phyloP scores from a whole-genome alignment of 1,140 invertebrate species.

The Diabrotica virgifera region DNA sequence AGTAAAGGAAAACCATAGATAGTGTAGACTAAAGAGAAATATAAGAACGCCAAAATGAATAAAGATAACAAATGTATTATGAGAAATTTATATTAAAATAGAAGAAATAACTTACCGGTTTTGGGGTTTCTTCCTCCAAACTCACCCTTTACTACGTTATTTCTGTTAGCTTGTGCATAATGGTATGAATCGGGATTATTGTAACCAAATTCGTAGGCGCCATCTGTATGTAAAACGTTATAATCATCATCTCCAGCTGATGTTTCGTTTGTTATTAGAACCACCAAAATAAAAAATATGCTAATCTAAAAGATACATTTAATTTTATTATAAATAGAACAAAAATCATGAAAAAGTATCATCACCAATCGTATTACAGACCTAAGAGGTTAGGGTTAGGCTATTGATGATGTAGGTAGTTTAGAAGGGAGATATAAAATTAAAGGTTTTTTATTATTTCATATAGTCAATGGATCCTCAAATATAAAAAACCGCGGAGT shows the following conservation, averaged over 20 bases:
- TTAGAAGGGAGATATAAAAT: too few species aligned
- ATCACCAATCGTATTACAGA: too few species aligned
- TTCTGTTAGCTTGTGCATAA: constrained; percentile 56
- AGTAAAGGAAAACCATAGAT: background rate
- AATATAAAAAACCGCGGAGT: too few species aligned
- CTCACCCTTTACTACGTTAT: constrained; percentile 60
- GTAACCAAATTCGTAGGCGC: constrained; percentile 65
- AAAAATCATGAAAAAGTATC: too few species aligned
- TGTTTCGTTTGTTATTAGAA: constrained; percentile 12
- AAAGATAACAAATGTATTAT: too few species aligned
- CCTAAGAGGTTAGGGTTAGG: too few species aligned
- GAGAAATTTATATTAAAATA: background rate
- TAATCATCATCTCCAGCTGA: constrained; percentile 39
- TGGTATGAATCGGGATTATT: constrained; percentile 66
- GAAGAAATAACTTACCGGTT: constrained; percentile 46
- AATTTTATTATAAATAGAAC: too few species aligned
- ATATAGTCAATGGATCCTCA: too few species aligned
- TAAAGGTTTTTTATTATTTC: too few species aligned
- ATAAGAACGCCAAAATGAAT: background rate
- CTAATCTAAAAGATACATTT: constrained; percentile 5
- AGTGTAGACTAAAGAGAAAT: background rate
- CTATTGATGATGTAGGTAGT: too few species aligned
- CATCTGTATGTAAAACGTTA: constrained; percentile 53
- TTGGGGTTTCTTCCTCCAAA: constrained; percentile 63
- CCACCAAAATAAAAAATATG: constrained; percentile 8